Percentiles rank a stretch among this genome's conserved stretches.
phyloP scores from a whole-genome alignment of 64 coral and sea anemone genomes.

The Stylophora pistillata region DNA sequence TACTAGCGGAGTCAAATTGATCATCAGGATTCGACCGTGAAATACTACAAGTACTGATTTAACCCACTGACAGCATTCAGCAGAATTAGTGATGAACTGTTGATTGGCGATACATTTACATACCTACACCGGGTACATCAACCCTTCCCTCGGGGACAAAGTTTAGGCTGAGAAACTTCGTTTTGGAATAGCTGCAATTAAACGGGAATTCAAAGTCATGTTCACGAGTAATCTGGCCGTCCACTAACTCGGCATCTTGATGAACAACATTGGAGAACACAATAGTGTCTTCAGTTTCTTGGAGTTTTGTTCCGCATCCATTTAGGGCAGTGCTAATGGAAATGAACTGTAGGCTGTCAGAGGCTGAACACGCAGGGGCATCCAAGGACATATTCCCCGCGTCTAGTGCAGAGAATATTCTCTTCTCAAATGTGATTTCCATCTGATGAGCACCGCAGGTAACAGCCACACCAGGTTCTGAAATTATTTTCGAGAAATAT shows the following conservation, averaged over 20 bases:
- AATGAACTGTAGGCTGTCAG: slow-evolving; percentile 30
- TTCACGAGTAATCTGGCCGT: slow-evolving; percentile 36
- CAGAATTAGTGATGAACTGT: no score
- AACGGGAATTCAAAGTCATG: slow-evolving; percentile 57
- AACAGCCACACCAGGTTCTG: slow-evolving; percentile 46
- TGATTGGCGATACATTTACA: background rate
- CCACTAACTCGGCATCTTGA: background rate
- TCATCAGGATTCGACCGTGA: no score
- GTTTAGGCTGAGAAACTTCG: background rate
- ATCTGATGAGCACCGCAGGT: slow-evolving; percentile 47
- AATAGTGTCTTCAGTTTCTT: slow-evolving; percentile 33
- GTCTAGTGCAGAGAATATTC: slow-evolving; percentile 20
- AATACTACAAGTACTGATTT: no score
- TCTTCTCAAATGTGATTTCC: slow-evolving; percentile 27
- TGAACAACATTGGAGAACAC: slow-evolving; percentile 51
- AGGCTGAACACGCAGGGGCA: slow-evolving; percentile 22
- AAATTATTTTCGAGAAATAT: background rate
- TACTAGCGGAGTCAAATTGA: no score
- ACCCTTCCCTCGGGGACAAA: background rate
- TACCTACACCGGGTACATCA: background rate
- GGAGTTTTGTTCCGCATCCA: slow-evolving; percentile 49
- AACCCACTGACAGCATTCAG: no score
- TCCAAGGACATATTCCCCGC: slow-evolving; percentile 30
- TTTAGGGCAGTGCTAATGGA: slow-evolving; percentile 42
- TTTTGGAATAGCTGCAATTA: slow-evolving; percentile 63